A percentile compares a stretch with the other conserved stretches of the same genome.
Evolutionary conservation across 2,888 invertebrate species (phyloP).

Genomic region (Reticulitermes lucifugus): DNA sequence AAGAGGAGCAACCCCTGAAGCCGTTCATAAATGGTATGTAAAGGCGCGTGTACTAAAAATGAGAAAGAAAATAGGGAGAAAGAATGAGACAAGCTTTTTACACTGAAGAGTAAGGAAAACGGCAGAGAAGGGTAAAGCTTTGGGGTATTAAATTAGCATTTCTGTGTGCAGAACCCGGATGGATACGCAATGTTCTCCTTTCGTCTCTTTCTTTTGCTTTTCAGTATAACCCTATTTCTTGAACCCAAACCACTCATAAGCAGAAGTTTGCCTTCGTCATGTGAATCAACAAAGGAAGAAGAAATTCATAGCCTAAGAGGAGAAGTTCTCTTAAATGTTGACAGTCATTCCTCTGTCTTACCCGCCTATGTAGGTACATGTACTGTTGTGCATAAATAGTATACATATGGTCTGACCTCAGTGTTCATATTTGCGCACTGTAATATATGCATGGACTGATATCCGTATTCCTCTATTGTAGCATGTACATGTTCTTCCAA

Average conservation of each 20-base stretch:
- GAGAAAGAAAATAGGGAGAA: conserved; percentile 35
- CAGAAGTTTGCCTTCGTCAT: conserved; percentile 43
- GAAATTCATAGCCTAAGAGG: not conserved
- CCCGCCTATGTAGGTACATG: not conserved
- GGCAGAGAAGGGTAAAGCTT: conserved; percentile 21
- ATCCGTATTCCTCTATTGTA: no score
- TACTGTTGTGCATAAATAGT: not conserved
- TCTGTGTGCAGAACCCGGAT: conserved; percentile 46
- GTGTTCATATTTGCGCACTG: not conserved
- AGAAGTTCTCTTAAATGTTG: conserved; percentile 10
- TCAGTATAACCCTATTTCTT: conserved; percentile 8
- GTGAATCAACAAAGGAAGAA: conserved; percentile 40
- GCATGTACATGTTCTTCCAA: no score
- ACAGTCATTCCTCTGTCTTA: not conserved
- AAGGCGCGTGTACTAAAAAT: conserved; percentile 25
- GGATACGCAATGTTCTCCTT: conserved; percentile 41
- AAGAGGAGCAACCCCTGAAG: not conserved
- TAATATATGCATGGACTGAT: no score
- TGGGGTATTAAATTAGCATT: conserved; percentile 50
- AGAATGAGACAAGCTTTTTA: conserved; percentile 39
- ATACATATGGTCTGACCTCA: not conserved
- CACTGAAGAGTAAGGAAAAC: conserved; percentile 26
- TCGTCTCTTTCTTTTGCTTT: conserved; percentile 6
- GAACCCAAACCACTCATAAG: conserved; percentile 26
- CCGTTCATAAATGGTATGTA: conserved; percentile 28